phyloP scores from a whole-genome alignment of 2,888 invertebrate species.

The Idaea dimidiata region DNA sequence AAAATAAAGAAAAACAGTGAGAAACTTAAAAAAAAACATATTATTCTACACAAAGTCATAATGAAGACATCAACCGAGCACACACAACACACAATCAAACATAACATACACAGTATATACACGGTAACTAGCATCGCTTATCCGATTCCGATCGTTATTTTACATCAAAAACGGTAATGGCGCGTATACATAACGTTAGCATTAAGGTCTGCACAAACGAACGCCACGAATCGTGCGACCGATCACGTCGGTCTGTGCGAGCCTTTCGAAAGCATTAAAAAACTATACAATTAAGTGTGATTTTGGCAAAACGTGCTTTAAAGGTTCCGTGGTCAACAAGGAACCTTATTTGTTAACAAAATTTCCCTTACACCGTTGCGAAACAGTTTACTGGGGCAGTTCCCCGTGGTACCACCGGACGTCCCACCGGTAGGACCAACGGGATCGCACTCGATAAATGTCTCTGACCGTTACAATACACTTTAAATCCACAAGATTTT shows the following conservation, averaged over 20 bases:
- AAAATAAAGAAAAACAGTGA: neutral
- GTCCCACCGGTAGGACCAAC: neutral
- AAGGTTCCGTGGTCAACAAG: no score
- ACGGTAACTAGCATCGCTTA: neutral
- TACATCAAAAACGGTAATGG: neutral
- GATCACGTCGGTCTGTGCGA: neutral
- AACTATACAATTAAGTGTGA: neutral
- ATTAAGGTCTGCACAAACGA: neutral
- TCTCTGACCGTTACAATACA: neutral
- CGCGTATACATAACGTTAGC: neutral
- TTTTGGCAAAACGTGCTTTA: neutral
- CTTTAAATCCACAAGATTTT: constrained; percentile 10
- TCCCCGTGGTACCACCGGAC: neutral
- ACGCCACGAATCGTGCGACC: neutral
- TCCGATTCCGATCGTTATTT: neutral
- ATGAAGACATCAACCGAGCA: neutral
- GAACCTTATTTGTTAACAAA: no score
- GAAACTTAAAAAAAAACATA: neutral
- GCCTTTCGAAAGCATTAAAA: neutral
- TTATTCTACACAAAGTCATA: neutral
- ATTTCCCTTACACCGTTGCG: neutral
- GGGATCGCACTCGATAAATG: neutral
- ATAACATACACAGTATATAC: neutral
- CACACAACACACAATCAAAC: neutral
- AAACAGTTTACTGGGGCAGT: neutral